Evolutionary conservation across 2,888 invertebrate species (phyloP), one percentile per base, ranked within the genome.

Genomic region (Phaonia tiefii): DNA sequence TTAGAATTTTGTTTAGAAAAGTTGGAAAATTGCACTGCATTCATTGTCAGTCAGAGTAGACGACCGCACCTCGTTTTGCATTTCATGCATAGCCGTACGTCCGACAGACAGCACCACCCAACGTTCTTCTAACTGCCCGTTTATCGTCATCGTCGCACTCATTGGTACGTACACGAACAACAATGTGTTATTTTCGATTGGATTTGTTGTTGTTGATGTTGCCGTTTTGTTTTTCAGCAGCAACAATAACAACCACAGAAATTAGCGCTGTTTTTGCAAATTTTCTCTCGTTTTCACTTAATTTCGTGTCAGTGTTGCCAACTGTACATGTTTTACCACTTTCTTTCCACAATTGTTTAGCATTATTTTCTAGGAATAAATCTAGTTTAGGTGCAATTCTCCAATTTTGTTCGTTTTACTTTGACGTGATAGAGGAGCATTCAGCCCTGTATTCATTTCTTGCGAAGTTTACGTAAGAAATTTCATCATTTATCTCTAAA

Each of bases 1-100:
- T 69, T 54, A 67, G 51, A 39, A 37, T 39, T 51, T 22, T 42
- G 37, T 69, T 56, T 69, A 25, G 63, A 63, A 63, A 69, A 42
- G 31, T 54, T 20, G 13, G 51, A 51, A 67, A 51, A 67, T 37
- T 51, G 63, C 42, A 42, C 37, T 39, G 56, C 56, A 15, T 58
- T 58, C 42, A 63, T 7, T 63, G 22, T 17, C n/a, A 58, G 15
- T n/a, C n/a, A n/a, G n/a, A n/a, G n/a, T n/a, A n/a, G 13, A 60
- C 54, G 78, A 78, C 81, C 81, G 81, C 81, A 81, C 81, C 81
- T 81, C 81, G 75, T 78, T 81, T 75, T 69, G 67, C 54, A 67
- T 72, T 20, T 63, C 76, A 46, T 44, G 72, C 67, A 65, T 42
- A 49, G 26, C 44, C 25, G n/a, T n/a, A 11, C 11, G 11, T 13